Percentiles rank a stretch among this genome's conserved stretches.
phyloP scores from a whole-genome alignment of 2,797 vertebrate genomes.

The Heteromormyrus szaboi region DNA sequence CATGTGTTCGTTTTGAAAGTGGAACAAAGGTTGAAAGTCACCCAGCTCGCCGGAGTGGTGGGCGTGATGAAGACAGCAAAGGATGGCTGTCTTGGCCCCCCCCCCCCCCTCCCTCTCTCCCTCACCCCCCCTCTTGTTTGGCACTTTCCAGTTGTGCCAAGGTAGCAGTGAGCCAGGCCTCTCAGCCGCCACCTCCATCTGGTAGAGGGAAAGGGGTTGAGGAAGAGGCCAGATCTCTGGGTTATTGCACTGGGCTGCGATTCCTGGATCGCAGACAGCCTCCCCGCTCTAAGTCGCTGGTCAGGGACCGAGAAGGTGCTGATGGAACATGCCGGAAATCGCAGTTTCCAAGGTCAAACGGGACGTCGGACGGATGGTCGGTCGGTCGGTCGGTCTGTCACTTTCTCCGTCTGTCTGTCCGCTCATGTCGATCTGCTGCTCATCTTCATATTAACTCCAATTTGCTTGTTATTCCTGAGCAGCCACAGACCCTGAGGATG shows the following conservation, averaged over 20 bases:
- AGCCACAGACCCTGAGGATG: not conserved
- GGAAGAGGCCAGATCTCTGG: slow-evolving; percentile 25
- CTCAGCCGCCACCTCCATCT: slow-evolving; percentile 68
- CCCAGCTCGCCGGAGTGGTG: slow-evolving; percentile 2
- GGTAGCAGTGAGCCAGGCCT: slow-evolving; percentile 40
- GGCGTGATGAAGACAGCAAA: slow-evolving; percentile 6
- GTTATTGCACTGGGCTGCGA: slow-evolving; percentile 20
- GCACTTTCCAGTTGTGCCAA: slow-evolving; percentile 29
- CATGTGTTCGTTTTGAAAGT: not conserved
- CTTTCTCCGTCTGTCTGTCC: not conserved
- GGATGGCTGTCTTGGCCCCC: slow-evolving; percentile 57
- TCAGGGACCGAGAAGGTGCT: slow-evolving; percentile 22
- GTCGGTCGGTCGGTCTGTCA: not conserved
- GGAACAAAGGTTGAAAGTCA: slow-evolving; percentile 27
- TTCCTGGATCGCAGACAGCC: slow-evolving; percentile 34
- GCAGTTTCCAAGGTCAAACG: slow-evolving; percentile 11
- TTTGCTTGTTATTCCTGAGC: not conserved
- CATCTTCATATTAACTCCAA: not conserved
- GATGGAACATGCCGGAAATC: not conserved
- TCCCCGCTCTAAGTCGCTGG: slow-evolving; percentile 39
- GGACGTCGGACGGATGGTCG: not conserved
- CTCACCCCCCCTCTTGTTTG: slow-evolving; percentile 38
- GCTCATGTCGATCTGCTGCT: not conserved
- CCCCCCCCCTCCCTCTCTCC: not conserved
- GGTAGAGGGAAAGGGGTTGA: slow-evolving; percentile 53